Base-by-base conservation (phyloP, 2,888 invertebrate species). In the Chouioia cunea region DNA sequence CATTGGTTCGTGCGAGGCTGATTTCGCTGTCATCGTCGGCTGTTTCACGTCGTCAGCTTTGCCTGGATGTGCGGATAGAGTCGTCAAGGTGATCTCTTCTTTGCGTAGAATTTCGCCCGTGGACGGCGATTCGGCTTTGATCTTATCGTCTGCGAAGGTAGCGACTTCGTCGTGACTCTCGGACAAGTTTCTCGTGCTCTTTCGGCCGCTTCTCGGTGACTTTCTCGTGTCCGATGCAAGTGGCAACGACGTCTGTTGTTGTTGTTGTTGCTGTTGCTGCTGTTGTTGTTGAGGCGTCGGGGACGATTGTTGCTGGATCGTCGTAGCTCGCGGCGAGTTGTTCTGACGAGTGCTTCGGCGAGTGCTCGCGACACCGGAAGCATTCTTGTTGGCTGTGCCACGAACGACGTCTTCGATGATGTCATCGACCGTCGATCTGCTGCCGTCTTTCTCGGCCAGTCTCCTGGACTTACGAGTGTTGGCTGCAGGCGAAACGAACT, bases 361-460 rank as follows among this genome's bases (percentile, higher is more conserved):
- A 72, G 89, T 89, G 65, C 84, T 84, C 15, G 81, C 77, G 64
- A 80, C 87, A 77, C 80, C 86, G 78, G 79, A 71, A 3, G 84
- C 83, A 20, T 88, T 87, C 76, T 88, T 83, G 16, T 84, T 80
- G 0, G 83, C 80, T 0, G 90, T 87, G 71, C 93, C 93, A 76
- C 94, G 91, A 1, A 95, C 91, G 0, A 96, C 95, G 80, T 97
- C 96, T 77, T 97, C 97, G 75, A 96, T 96, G 15, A 94, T 91
- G 78, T 95, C 96, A 81, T 97, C 97, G 12, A 95, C 90, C 0
- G 93, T 93, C 73, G 89, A 93, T 71, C 93, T 89, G 75, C 90
- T 90, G 59, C 90, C 91, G 79, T 93, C 93, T 80, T 92, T 91
- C 81, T 94, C 94, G 79, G 92, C 93, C 65, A 95, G 86, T 73